A percentile compares a stretch with the other conserved stretches of the same genome.
These are phyloP conservation scores for Trichogramma dendrolimi DNA, from an alignment of 2,888 invertebrate species.

Conservation along the genomic window DNA sequence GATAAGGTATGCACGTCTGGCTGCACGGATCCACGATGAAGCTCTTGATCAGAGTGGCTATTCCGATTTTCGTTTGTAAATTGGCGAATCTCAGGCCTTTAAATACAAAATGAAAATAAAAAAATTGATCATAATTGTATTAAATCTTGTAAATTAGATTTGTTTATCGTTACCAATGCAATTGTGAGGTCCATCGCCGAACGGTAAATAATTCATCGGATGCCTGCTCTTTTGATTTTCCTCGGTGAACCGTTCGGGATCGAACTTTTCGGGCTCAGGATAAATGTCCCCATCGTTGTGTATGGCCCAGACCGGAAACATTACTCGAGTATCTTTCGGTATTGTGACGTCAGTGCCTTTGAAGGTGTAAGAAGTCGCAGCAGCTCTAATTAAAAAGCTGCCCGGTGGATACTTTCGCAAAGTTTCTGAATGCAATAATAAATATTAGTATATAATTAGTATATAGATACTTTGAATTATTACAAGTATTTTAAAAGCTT, in stretches of 20 bases:
- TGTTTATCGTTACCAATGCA: constrained; percentile 32
- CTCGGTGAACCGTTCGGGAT: constrained; percentile 36
- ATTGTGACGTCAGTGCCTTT: constrained; percentile 32
- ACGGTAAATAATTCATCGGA: constrained; percentile 35
- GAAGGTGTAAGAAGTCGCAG: constrained; percentile 33
- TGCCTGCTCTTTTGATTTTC: constrained; percentile 28
- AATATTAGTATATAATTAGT: constrained; percentile 34
- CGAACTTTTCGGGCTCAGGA: constrained; percentile 35
- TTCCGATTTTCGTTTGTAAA: background rate
- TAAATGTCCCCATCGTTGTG: constrained; percentile 36
- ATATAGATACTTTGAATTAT: constrained; percentile 36
- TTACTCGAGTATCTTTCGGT: constrained; percentile 27
- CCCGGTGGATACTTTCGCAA: constrained; percentile 24
- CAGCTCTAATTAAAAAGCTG: constrained; percentile 17
- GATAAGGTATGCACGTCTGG: background rate
- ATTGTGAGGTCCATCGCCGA: constrained; percentile 36
- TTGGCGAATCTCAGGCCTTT: background rate
- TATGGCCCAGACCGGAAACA: constrained; percentile 34
- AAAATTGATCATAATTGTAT: no score
- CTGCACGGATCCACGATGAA: background rate
- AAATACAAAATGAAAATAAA: no score
- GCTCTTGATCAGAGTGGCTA: background rate
- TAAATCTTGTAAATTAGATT: no score
- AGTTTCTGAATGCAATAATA: constrained; percentile 29
- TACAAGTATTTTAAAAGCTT: constrained; percentile 29